Conservation (phyloP, 1,140 invertebrate species). For the Augochlora pura region DNA sequence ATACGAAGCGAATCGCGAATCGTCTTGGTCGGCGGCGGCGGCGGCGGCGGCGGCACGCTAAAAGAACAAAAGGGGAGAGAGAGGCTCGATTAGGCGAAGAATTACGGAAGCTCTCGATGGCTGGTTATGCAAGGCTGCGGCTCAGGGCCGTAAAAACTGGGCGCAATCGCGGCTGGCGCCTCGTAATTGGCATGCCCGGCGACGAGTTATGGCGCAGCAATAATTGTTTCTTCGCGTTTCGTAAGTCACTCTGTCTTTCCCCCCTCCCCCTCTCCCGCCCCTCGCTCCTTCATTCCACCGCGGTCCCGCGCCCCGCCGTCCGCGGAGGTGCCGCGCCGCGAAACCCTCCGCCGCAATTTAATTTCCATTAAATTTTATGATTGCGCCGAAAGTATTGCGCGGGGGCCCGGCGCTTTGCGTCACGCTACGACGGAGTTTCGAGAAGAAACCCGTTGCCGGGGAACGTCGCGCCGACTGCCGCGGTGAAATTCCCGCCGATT, state of each 20-base stretch:
- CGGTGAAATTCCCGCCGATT: neutral
- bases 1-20: too few relatives aligned
- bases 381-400: conserved; percentile 46
- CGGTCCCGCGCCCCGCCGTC: neutral
- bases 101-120: conserved; percentile 57
- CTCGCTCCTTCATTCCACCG: neutral
- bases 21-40: too few relatives aligned
- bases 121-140: conserved; percentile 56
- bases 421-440: conserved; percentile 6
- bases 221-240: conserved; percentile 63
- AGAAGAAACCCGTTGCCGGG: neutral
- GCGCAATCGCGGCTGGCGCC: conserved; percentile 60
- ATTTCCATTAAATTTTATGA: conserved; percentile 61
- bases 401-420: neutral
- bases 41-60: neutral
- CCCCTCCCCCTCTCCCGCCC: neutral
- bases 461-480: neutral
- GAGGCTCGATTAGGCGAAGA: conserved; percentile 52
- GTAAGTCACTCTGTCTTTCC: conserved; percentile 38
- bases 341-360: conserved; percentile 50
- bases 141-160: conserved; percentile 55
- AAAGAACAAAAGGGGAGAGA: neutral
- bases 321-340: conserved; percentile 14
- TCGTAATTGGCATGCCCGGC: conserved; percentile 59
- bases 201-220: conserved; percentile 57